Conservation (phyloP, 2,888 invertebrate species). For the Agrotis exclamationis region DNA sequence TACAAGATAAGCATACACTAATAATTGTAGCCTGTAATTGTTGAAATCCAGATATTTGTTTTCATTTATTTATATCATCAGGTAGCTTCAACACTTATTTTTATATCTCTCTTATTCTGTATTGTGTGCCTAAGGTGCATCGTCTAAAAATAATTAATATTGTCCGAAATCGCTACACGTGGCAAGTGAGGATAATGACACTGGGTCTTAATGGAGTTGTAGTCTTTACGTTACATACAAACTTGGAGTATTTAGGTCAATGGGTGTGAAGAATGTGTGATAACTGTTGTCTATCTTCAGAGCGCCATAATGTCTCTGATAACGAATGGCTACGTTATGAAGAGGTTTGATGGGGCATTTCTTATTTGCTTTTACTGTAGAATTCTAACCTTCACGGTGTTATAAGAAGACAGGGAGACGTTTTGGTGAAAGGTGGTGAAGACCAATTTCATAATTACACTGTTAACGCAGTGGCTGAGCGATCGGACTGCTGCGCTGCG, state of each 20-base stretch:
- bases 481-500: too few species aligned
- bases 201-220: background rate
- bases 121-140: too few species aligned
- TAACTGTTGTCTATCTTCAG: background rate
- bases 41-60: too few species aligned
- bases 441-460: too few species aligned
- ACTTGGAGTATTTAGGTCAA: slow-evolving; percentile 20
- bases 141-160: slow-evolving; percentile 3
- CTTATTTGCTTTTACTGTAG: background rate
- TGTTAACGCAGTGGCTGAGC: too few species aligned
- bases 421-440: too few species aligned
- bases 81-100: background rate
- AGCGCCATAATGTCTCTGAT: background rate
- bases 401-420: too few species aligned
- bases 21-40: too few species aligned
- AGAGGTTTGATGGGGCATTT: background rate
- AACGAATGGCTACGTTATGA: background rate
- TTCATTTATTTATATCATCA: too few species aligned
- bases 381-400: too few species aligned
- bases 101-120: background rate
- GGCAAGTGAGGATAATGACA: slow-evolving; percentile 11
- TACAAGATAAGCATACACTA: background rate
- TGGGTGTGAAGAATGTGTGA: slow-evolving; percentile 23
- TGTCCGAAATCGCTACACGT: background rate
- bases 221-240: background rate